A percentile compares a stretch with the other conserved stretches of the same genome.
Evolutionary conservation across 2,797 vertebrate genomes (phyloP).

Genomic region (Eulemur albifrons): DNA sequence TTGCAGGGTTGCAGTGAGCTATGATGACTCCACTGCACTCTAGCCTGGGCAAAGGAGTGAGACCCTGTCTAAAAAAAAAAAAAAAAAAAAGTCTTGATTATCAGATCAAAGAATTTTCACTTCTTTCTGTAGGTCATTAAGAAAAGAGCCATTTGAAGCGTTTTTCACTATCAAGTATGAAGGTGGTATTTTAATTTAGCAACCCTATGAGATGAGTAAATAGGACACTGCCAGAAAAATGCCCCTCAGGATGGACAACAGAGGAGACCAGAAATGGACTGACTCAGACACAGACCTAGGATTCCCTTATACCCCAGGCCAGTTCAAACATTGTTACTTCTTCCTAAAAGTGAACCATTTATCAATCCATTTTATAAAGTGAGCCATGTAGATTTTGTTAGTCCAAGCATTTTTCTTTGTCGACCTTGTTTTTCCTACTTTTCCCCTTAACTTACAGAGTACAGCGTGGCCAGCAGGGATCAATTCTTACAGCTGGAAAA

Average conservation of each 20-base stretch:
- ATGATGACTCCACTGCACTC: not conserved
- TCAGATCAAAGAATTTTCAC: not conserved
- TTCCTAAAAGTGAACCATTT: not conserved
- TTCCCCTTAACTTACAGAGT: not conserved
- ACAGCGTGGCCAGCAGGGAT: not conserved
- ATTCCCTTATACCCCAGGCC: not conserved
- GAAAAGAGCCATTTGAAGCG: not conserved
- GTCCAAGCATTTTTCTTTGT: not conserved
- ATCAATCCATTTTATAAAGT: not conserved
- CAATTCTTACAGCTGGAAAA: slow-evolving; percentile 23
- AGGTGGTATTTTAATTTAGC: not conserved
- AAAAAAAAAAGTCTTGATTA: not conserved
- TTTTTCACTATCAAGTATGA: not conserved
- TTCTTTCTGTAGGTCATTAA: not conserved
- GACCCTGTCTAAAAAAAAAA: not conserved
- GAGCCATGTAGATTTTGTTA: not conserved
- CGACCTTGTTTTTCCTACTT: not conserved
- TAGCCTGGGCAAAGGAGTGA: not conserved
- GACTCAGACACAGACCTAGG: not conserved
- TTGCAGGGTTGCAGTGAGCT: not conserved
- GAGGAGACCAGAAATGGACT: not conserved
- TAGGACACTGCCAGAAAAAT: not conserved
- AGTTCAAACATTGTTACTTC: not conserved
- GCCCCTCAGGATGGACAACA: not conserved
- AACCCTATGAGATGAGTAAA: not conserved